Evolutionary conservation across 2,797 vertebrate species (phyloP).

Genomic region (Phylloscopus collybita): DNA sequence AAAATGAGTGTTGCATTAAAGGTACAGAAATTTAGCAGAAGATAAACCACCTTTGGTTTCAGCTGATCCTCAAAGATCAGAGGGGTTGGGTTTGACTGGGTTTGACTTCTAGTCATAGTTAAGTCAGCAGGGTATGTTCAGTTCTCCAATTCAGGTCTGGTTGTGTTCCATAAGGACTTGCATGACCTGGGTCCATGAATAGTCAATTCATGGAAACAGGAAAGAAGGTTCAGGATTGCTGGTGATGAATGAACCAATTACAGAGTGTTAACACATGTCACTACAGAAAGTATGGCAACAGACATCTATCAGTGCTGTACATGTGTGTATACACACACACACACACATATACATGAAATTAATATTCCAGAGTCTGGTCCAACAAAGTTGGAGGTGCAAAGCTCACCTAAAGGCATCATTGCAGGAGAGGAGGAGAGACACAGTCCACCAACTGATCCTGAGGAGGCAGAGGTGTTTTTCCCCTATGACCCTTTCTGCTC

Average conservation of each 20-base stretch:
- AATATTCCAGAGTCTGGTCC: neutral
- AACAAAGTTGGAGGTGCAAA: neutral
- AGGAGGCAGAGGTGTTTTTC: neutral
- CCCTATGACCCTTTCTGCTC: neutral
- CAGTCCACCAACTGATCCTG: neutral
- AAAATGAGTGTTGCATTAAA: neutral
- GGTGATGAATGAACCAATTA: neutral
- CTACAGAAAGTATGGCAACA: neutral
- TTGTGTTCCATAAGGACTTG: neutral
- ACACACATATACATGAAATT: accelerated
- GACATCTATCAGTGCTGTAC: neutral
- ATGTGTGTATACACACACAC: neutral
- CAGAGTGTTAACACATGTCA: neutral
- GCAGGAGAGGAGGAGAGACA: neutral
- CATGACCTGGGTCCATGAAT: neutral
- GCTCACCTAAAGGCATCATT: neutral
- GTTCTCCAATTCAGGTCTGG: neutral
- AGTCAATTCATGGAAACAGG: neutral
- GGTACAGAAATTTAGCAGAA: neutral
- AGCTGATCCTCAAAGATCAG: neutral
- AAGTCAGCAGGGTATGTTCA: neutral
- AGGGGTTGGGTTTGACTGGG: neutral
- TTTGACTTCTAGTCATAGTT: neutral
- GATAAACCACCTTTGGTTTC: neutral
- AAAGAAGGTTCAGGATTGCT: neutral